These are phyloP conservation scores for Beris chalybata DNA, from an alignment of 2,888 invertebrate species.

Conservation along the genomic window DNA sequence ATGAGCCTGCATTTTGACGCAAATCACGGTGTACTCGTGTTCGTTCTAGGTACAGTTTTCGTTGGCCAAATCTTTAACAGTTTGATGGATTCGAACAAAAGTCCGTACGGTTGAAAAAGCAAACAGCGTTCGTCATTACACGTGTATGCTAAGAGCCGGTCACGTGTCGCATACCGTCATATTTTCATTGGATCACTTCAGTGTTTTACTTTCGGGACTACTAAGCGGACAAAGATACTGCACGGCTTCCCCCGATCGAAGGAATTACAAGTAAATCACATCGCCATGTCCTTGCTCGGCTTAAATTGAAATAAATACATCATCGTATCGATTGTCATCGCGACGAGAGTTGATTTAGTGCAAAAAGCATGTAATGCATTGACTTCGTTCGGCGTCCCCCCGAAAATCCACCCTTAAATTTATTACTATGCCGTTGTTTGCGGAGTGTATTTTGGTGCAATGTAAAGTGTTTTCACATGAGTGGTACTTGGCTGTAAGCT, in stretches of 20 bases:
- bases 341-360: slow-evolving; percentile 13
- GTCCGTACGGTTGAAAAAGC: slow-evolving; percentile 25
- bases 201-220: slow-evolving; percentile 21
- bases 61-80: slow-evolving; percentile 23
- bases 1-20: slow-evolving; percentile 27
- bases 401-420: neutral
- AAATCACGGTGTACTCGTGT: neutral
- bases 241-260: neutral
- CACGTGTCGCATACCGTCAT: slow-evolving; percentile 28
- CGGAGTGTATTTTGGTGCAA: slow-evolving; percentile 6
- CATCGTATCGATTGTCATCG: slow-evolving; percentile 14
- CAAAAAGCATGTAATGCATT: slow-evolving; percentile 21
- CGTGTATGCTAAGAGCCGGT: slow-evolving; percentile 12
- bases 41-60: neutral
- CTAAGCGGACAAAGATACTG: slow-evolving; percentile 8
- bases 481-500: slow-evolving; percentile 11
- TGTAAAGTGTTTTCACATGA: slow-evolving; percentile 17
- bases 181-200: slow-evolving; percentile 29
- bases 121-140: slow-evolving; percentile 25
- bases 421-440: neutral
- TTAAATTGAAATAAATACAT: slow-evolving; percentile 16
- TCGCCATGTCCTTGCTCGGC: too few relatives aligned
- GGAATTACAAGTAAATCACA: slow-evolving; percentile 5
- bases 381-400: slow-evolving; percentile 18
- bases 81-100: slow-evolving; percentile 31